Percentiles rank a stretch among this genome's conserved stretches.
These are phyloP conservation scores for Gymnogyps californianus DNA, from an alignment of 2,113 vertebrate species.

Conservation along the genomic window DNA sequence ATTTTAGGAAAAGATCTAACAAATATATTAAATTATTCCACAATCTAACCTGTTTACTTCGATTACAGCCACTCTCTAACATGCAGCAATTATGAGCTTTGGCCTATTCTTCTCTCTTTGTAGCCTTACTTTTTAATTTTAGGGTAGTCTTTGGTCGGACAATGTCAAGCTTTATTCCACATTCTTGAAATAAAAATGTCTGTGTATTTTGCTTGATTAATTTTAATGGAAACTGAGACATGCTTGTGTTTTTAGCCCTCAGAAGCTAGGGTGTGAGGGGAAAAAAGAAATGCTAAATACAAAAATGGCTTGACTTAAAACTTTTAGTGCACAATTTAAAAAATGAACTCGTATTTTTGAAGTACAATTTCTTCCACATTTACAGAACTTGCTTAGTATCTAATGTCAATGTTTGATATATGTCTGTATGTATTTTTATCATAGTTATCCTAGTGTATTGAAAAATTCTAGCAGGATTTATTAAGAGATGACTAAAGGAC, in stretches of 20 bases:
- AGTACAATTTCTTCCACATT: neutral
- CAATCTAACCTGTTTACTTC: neutral
- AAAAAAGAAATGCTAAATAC: neutral
- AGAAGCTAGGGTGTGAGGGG: neutral
- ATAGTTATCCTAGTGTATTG: neutral
- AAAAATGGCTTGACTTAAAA: neutral
- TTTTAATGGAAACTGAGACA: neutral
- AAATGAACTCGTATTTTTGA: neutral
- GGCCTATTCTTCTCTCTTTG: neutral
- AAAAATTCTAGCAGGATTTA: neutral
- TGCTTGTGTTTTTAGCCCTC: neutral
- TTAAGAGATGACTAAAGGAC: neutral
- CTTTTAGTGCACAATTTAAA: neutral
- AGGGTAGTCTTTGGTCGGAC: neutral
- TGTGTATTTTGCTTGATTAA: neutral
- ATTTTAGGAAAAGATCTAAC: neutral
- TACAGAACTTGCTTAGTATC: neutral
- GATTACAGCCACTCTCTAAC: neutral
- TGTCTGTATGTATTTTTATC: neutral
- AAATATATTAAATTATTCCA: neutral
- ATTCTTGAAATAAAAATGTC: neutral
- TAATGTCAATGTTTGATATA: neutral
- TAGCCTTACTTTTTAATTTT: neutral
- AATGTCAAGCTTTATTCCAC: neutral
- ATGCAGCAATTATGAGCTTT: neutral